Conservation (phyloP, 2,113 vertebrate genomes). For the Phalacrocorax aristotelis region DNA sequence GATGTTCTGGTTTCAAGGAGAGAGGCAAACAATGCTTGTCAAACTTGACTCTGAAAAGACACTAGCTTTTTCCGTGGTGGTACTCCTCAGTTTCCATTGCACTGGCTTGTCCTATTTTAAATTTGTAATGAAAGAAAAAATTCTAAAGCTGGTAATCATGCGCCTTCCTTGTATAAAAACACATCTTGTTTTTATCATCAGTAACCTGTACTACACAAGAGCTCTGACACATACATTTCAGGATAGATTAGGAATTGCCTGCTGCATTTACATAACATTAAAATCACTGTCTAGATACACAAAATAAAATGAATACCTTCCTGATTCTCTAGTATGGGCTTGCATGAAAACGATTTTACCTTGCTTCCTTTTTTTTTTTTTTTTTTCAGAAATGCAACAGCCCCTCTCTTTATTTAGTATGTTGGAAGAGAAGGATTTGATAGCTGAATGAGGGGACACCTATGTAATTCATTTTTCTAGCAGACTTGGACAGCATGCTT, state of each 20-base stretch:
- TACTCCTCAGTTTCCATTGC: conserved; percentile 33
- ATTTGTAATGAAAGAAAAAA: conserved; percentile 64
- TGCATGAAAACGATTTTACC: conserved; percentile 41
- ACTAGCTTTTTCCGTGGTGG: background rate
- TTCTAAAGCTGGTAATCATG: conserved; percentile 63
- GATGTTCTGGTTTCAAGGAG: conserved; percentile 3
- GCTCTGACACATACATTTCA: conserved; percentile 69
- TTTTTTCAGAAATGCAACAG: background rate
- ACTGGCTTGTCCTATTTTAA: conserved; percentile 63
- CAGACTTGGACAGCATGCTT: background rate
- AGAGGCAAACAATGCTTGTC: conserved; percentile 33
- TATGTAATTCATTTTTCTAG: conserved; percentile 27
- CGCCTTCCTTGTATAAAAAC: conserved; percentile 62
- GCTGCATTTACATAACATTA: conserved; percentile 73
- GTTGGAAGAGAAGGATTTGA: conserved; percentile 30
- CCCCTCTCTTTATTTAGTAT: background rate
- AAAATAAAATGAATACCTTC: conserved; percentile 66
- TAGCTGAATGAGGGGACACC: conserved; percentile 2
- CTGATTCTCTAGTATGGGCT: conserved; percentile 37
- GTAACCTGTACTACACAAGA: conserved; percentile 67
- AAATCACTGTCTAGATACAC: conserved; percentile 69
- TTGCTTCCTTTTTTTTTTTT: background rate
- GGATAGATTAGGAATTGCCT: conserved; percentile 66
- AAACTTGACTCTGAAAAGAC: conserved; percentile 44
- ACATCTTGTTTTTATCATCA: conserved; percentile 72